These are phyloP conservation scores for Furcifer pardalis DNA, from an alignment of 2,797 vertebrate species.

Conservation along the genomic window DNA sequence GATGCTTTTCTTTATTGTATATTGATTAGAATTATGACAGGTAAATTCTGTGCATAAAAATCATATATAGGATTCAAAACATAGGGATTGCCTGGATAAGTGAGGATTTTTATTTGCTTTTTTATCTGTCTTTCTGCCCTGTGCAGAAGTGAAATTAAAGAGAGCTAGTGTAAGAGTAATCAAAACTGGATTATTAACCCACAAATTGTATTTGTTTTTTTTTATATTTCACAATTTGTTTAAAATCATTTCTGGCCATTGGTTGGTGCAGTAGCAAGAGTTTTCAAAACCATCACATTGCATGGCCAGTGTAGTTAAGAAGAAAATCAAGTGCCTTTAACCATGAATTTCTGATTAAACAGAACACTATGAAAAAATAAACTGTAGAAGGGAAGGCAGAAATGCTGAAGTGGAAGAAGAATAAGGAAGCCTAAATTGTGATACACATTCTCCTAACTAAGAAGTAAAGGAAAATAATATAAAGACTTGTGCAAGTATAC, in stretches of 20 bases:
- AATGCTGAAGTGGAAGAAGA: not conserved
- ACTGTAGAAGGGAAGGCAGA: not conserved
- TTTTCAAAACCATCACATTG: not conserved
- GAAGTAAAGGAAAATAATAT: not conserved
- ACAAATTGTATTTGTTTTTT: not conserved
- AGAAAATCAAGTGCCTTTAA: not conserved
- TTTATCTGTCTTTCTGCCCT: not conserved
- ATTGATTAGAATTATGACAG: not conserved
- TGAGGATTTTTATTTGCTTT: no score
- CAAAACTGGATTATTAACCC: not conserved
- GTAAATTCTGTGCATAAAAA: not conserved
- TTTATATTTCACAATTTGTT: no score
- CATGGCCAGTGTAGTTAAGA: not conserved
- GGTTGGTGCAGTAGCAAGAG: not conserved
- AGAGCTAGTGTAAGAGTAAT: not conserved
- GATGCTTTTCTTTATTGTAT: not conserved
- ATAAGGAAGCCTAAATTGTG: not conserved
- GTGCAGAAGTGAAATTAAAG: not conserved
- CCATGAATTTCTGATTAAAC: not conserved
- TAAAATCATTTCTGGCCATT: not conserved
- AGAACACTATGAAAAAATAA: not conserved
- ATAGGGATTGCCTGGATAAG: not conserved
- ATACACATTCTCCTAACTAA: not conserved
- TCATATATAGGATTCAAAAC: not conserved
- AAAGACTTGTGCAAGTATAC: no score